Base-by-base conservation (phyloP, 2,113 vertebrate species). In the Hydrochoerus hydrochaeris region DNA sequence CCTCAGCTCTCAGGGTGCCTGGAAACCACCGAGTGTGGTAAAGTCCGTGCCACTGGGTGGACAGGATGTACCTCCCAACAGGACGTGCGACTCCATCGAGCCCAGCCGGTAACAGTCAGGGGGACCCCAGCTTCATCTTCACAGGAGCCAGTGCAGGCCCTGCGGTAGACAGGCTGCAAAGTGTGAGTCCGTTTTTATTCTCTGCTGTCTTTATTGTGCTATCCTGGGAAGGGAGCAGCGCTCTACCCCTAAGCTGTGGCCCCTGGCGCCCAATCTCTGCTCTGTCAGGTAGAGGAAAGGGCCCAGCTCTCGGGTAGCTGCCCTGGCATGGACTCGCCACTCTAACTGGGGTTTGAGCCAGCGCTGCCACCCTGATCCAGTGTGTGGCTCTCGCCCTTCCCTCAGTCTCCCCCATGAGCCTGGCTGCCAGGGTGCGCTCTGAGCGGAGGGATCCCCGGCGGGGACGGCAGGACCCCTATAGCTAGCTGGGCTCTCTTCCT, bases 321-420 rank as follows among this genome's bases (percentile, higher is more conserved):
- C 62, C 16, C 0, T 44, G 49, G 54, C 49, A 32, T 3, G 2
- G 0, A 0, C 54, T 85, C 11, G 4, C 32, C 80, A 6, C 24
- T 57, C 58, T 57, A 4, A 32, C 0, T 38, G 2, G 58, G 46
- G 16, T 54, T 5, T 22, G 22, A n/a, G 63, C 41, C 1, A n/a
- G 46, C 52, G 3, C 41, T 3, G n/a, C 71, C 2, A 32, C 32
- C 20, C 77, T 41, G 49, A n/a, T 41, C 26, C 12, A 30, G 30
- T 30, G 28, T 38, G 58, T 41, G 44, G 41, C 3, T 35, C 41
- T 57, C 54, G 54, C 13, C 11, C 24, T 93, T 22, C 35, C 46
- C n/a, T 57, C 44, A 62, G 17, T 65, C 38, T 28, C n/a, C 6
- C 35, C 2, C 35, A 1, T 24, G 71, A 10, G 58, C 52, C 91